Conservation (phyloP, 2,113 vertebrate species). For the Anhinga rufa region DNA sequence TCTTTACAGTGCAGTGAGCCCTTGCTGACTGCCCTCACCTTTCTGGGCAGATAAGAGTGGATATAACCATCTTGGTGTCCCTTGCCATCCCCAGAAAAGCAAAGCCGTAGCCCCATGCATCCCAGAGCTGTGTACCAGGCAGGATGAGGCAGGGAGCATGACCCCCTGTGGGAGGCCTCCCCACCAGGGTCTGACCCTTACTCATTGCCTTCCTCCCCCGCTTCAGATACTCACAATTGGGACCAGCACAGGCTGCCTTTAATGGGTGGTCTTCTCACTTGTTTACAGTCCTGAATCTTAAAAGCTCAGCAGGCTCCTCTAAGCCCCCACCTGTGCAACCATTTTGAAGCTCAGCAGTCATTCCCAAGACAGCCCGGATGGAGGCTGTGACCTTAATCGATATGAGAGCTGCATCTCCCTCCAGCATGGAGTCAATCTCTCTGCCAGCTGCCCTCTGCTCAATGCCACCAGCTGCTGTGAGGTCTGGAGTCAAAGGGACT, state of each 20-base stretch:
- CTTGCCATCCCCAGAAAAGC: neutral
- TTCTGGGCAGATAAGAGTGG: neutral
- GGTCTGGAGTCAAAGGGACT: neutral
- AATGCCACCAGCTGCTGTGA: neutral
- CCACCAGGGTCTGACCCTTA: neutral
- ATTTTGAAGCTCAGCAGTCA: neutral
- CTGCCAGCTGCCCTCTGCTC: neutral
- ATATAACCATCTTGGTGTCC: neutral
- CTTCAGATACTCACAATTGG: neutral
- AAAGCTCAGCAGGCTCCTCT: neutral
- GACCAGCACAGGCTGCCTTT: neutral
- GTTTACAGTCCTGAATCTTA: neutral
- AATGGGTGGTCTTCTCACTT: slow-evolving; percentile 35
- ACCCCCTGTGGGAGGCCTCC: slow-evolving; percentile 10
- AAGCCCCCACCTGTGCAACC: neutral
- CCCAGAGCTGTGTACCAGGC: neutral
- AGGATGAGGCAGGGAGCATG: neutral
- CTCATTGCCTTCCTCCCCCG: neutral
- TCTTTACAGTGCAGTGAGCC: neutral
- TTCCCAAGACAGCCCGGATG: neutral
- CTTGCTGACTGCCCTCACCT: neutral
- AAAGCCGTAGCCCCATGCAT: neutral
- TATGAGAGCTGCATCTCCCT: neutral
- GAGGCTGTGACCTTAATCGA: neutral
- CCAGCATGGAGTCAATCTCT: neutral